A percentile compares a stretch with the other conserved stretches of the same genome.
Conservation (phyloP, 2,888 invertebrate genomes). For the Rotaria macrura region DNA sequence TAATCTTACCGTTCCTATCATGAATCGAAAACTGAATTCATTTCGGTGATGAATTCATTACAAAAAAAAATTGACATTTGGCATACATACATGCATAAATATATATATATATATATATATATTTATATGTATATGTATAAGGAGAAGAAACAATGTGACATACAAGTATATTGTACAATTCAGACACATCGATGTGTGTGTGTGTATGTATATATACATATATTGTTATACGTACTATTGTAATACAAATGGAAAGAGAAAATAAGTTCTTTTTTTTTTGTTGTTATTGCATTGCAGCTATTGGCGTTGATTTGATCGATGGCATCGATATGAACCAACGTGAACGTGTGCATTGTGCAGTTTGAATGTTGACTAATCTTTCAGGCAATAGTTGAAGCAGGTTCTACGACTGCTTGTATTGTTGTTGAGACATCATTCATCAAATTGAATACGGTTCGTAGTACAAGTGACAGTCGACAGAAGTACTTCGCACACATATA, state of each 20-base stretch:
- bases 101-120: too few species aligned
- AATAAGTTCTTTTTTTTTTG: neutral
- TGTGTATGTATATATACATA: too few species aligned
- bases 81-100: too few species aligned
- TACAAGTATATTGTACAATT: neutral
- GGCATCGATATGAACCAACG: neutral
- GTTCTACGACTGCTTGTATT: neutral
- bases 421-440: constrained; percentile 10
- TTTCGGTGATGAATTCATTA: neutral
- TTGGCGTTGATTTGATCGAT: neutral
- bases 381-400: neutral
- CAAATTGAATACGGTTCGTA: neutral
- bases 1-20: neutral
- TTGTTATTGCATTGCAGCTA: neutral
- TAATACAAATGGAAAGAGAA: neutral
- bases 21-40: neutral
- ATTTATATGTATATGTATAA: too few species aligned
- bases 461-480: neutral
- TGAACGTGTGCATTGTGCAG: neutral
- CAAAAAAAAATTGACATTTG: neutral
- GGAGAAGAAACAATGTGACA: neutral
- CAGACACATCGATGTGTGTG: neutral
- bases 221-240: neutral
- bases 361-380: neutral
- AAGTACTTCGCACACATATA: neutral